phyloP scores from a whole-genome alignment of 2,113 vertebrate genomes.

The Scolopax mira region DNA sequence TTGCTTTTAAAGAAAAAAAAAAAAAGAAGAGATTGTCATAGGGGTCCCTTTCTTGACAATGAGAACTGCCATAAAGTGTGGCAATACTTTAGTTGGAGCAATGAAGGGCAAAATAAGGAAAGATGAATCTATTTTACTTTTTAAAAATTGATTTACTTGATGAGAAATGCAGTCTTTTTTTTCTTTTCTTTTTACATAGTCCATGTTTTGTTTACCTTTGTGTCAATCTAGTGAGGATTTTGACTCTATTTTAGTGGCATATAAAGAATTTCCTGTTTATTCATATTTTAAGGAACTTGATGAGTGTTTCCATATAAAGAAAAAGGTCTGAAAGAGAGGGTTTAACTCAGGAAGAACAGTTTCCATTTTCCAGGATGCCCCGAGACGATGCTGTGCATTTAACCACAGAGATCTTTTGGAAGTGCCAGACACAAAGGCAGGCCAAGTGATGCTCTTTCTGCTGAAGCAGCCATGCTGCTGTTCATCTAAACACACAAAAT shows the following conservation, averaged over 20 bases:
- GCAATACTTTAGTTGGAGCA: background rate
- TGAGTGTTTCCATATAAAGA: conserved; percentile 1
- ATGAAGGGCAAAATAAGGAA: background rate
- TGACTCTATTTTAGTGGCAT: background rate
- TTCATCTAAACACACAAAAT: background rate
- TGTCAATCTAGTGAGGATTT: background rate
- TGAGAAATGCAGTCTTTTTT: background rate
- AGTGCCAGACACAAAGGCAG: background rate
- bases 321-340: background rate
- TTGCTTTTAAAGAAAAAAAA: background rate
- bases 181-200: background rate
- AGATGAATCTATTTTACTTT: background rate
- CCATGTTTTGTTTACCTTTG: background rate
- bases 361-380: background rate
- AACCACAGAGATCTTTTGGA: accelerated
- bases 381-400: background rate
- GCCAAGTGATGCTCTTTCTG: background rate
- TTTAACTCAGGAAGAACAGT: background rate
- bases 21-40: background rate
- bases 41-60: background rate
- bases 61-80: background rate
- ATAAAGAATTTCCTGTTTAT: background rate
- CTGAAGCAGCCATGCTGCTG: background rate
- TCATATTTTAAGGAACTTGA: background rate
- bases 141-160: background rate